phyloP scores from a whole-genome alignment of 2,113 vertebrate genomes.

The Notothenia rossii region DNA sequence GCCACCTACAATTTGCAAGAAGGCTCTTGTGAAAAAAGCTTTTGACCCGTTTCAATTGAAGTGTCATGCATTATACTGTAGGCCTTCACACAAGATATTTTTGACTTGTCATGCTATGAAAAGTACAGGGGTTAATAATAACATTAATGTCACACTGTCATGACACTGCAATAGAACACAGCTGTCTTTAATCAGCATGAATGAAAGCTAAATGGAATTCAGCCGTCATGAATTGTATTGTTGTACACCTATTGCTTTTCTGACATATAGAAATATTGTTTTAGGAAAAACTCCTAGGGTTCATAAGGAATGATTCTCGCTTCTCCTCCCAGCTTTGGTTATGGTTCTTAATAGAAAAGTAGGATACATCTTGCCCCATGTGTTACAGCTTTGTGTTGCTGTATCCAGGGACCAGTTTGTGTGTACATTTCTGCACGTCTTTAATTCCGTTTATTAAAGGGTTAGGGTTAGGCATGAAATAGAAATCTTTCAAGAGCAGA shows the following conservation, averaged over 20 bases:
- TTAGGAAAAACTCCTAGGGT: background rate
- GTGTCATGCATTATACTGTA: too few species aligned
- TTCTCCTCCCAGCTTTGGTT: background rate
- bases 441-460: too few species aligned
- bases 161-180: background rate
- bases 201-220: slow-evolving; percentile 1
- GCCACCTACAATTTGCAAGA: background rate
- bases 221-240: background rate
- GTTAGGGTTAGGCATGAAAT: background rate
- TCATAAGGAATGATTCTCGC: background rate
- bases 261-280: background rate
- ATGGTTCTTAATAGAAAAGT: background rate
- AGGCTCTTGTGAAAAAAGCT: background rate
- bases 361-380: background rate
- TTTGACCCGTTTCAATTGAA: background rate
- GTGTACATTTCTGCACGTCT: too few species aligned
- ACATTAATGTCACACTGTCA: background rate
- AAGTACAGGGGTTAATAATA: background rate
- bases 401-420: background rate
- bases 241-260: background rate
- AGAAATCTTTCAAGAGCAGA: background rate
- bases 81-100: background rate
- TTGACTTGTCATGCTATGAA: background rate
- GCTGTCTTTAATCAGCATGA: background rate
- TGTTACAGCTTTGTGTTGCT: background rate